These are phyloP conservation scores for Zaprionus capensis DNA, from an alignment of 1,140 invertebrate species.

Conservation along the genomic window DNA sequence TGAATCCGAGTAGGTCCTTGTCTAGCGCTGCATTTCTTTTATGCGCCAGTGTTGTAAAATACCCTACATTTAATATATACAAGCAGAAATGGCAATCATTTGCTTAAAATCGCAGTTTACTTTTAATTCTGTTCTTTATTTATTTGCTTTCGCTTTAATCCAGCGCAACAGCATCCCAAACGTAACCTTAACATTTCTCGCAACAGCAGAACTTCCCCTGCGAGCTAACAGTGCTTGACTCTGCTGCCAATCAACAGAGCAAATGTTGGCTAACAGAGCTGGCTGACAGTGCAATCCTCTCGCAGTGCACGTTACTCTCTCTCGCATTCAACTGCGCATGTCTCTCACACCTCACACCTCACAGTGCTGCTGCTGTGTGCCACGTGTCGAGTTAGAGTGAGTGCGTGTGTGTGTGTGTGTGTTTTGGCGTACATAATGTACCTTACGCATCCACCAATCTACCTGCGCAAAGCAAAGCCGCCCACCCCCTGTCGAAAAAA, in stretches of 20 bases:
- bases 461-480: slow-evolving; percentile 75
- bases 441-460: slow-evolving; percentile 84
- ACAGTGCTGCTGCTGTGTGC: slow-evolving; percentile 42
- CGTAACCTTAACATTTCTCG: slow-evolving; percentile 15
- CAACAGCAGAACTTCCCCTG: slow-evolving; percentile 59
- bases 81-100: not conserved
- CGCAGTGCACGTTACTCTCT: not conserved
- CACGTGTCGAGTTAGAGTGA: slow-evolving; percentile 55
- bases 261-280: slow-evolving; percentile 23
- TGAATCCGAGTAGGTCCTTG: too few species aligned
- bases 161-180: slow-evolving; percentile 17
- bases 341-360: slow-evolving; percentile 48
- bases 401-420: slow-evolving; percentile 50
- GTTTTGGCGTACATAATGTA: slow-evolving; percentile 69
- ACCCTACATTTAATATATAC: not conserved
- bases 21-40: too few species aligned
- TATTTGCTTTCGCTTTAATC: slow-evolving; percentile 44
- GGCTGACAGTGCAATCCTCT: slow-evolving; percentile 11
- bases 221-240: slow-evolving; percentile 17
- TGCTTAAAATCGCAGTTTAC: not conserved
- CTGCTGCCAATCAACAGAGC: slow-evolving; percentile 17
- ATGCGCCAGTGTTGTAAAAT: too few species aligned
- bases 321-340: slow-evolving; percentile 57
- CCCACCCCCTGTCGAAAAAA: slow-evolving; percentile 37
- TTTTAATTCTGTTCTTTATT: slow-evolving; percentile 16